phyloP scores from a whole-genome alignment of 2,113 vertebrate species.

The Petrocephalus microphthalmus region DNA sequence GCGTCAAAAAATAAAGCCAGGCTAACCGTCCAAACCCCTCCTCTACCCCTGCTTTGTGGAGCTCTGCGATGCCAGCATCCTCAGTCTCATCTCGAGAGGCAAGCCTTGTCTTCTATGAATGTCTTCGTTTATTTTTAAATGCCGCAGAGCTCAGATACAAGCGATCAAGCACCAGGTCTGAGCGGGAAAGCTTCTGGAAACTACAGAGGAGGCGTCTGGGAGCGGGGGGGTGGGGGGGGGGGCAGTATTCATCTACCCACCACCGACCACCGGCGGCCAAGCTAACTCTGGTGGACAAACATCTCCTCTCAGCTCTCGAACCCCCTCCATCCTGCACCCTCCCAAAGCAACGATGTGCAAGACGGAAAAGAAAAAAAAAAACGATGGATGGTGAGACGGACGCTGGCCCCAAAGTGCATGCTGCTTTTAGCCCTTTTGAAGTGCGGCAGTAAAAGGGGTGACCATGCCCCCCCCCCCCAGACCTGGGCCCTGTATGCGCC shows the following conservation, averaged over 20 bases:
- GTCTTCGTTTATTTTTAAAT: constrained; percentile 40
- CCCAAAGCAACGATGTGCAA: neutral
- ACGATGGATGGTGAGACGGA: constrained; percentile 7
- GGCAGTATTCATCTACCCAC: neutral
- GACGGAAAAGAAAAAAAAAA: neutral
- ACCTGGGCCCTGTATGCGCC: constrained; percentile 13
- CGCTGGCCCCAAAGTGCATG: constrained; percentile 22
- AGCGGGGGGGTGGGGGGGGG: neutral
- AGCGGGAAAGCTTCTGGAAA: neutral
- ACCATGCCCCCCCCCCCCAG: neutral
- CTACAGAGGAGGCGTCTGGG: neutral
- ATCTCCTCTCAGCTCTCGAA: neutral
- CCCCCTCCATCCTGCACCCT: neutral
- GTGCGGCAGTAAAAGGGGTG: neutral
- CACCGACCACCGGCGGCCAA: neutral
- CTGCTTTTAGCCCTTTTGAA: constrained; percentile 30
- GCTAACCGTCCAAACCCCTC: constrained; percentile 63
- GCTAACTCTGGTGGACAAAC: neutral
- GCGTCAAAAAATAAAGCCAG: constrained; percentile 39
- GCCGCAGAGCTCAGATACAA: neutral
- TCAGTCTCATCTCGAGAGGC: neutral
- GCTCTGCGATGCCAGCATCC: neutral
- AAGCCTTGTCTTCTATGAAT: neutral
- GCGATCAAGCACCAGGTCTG: neutral
- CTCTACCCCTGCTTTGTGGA: constrained; percentile 33